Conservation (phyloP, 2,113 vertebrate genomes). For the Cinclus cinclus region DNA sequence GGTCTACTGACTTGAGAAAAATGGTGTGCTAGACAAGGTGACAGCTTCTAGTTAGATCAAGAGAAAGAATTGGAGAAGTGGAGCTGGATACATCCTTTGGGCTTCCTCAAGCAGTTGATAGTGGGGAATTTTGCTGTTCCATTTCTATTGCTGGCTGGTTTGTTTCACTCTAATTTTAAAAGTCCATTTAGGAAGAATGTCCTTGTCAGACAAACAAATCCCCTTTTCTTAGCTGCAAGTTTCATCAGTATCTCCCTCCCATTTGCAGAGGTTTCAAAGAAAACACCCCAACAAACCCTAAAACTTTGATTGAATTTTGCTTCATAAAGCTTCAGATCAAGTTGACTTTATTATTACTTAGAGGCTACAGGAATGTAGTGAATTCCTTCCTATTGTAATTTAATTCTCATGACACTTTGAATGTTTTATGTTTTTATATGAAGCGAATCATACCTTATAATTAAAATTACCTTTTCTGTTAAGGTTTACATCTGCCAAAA, state of each 20-base stretch:
- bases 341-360: not conserved
- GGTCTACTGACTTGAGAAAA: not conserved
- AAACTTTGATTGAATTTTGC: not conserved
- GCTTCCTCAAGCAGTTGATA: not conserved
- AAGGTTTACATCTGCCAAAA: not conserved
- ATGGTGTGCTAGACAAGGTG: not conserved
- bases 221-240: not conserved
- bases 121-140: not conserved
- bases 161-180: not conserved
- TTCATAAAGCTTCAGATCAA: not conserved
- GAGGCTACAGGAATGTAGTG: not conserved
- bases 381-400: not conserved
- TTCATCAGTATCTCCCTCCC: not conserved
- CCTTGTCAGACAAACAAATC: not conserved
- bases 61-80: not conserved
- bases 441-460: not conserved
- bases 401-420: not conserved
- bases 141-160: not conserved
- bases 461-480: not conserved
- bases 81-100: not conserved
- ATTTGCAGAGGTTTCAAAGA: not conserved
- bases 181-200: not conserved
- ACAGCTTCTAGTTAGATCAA: not conserved
- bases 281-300: not conserved
- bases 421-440: not conserved